Conservation (phyloP, 2,113 vertebrate genomes). For the Brachypodius melanocephalos region DNA sequence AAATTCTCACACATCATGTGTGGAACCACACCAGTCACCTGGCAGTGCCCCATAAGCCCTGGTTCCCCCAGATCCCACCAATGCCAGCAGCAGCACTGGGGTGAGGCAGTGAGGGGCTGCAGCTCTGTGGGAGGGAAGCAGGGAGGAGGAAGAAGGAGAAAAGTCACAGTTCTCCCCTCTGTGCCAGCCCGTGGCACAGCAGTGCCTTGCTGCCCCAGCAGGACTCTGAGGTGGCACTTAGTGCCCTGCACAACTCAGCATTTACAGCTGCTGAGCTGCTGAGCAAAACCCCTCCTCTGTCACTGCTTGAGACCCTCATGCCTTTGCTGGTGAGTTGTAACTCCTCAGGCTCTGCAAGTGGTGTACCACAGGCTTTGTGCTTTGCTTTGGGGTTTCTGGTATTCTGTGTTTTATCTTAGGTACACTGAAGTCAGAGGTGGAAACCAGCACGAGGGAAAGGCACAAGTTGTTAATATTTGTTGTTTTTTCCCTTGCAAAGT, state of each 20-base stretch:
- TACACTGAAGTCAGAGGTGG: neutral
- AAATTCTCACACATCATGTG: fast-evolving
- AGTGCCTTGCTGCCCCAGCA: fast-evolving
- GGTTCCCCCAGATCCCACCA: fast-evolving
- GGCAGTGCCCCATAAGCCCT: neutral
- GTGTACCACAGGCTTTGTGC: neutral
- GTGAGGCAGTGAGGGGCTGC: fast-evolving
- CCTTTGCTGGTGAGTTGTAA: fast-evolving
- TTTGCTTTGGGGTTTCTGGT: neutral
- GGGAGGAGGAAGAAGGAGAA: neutral
- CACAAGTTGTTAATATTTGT: neutral
- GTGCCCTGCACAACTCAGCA: fast-evolving
- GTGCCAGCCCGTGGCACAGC: neutral
- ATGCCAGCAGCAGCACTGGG: neutral
- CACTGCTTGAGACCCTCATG: neutral
- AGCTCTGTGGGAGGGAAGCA: fast-evolving
- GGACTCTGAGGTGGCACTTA: too few species aligned
- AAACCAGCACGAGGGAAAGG: neutral
- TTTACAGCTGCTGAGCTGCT: neutral
- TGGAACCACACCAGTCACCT: neutral
- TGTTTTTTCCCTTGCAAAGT: neutral
- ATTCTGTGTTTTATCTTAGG: neutral
- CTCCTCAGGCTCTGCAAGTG: neutral
- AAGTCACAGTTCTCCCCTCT: neutral
- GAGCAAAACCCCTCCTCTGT: neutral